phyloP scores from a whole-genome alignment of 92 coral and sea anemone species.

The Chrysogorgia sp. region DNA sequence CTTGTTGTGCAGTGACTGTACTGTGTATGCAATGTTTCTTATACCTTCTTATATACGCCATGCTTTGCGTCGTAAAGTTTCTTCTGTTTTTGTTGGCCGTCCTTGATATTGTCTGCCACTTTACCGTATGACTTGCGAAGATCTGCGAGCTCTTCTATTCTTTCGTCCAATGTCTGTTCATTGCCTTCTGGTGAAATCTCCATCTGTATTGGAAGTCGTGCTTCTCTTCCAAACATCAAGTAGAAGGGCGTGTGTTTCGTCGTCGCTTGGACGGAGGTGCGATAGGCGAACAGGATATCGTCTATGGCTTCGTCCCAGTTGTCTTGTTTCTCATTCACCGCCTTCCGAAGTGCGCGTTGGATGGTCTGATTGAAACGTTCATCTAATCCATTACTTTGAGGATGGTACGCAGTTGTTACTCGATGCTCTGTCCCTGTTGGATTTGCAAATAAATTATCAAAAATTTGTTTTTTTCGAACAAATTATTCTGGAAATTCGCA shows the following conservation, averaged over 20 bases:
- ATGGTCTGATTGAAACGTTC: conserved; percentile 19
- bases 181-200: not conserved
- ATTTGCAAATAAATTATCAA: no score
- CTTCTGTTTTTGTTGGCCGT: conserved; percentile 21
- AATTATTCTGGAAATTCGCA: no score
- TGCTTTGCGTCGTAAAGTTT: conserved; percentile 31
- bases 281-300: conserved; percentile 41
- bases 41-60: conserved; percentile 22
- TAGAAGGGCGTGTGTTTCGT: no score
- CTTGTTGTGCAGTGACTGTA: no score
- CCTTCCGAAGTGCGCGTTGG: not conserved
- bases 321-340: conserved; percentile 30
- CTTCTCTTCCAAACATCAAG: no score
- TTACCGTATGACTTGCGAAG: conserved; percentile 24
- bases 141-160: conserved; percentile 13
- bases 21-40: not conserved
- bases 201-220: conserved; percentile 37
- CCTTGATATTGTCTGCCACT: conserved; percentile 19
- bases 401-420: no score
- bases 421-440: no score
- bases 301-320: conserved; percentile 44
- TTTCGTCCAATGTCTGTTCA: conserved; percentile 6
- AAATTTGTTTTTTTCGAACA: no score
- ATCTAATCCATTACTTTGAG: conserved; percentile 6
- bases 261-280: no score